Evolutionary conservation across 1,140 invertebrate genomes (phyloP), one percentile per base, ranked within the genome.

Genomic region (Pteromalus puparum): DNA sequence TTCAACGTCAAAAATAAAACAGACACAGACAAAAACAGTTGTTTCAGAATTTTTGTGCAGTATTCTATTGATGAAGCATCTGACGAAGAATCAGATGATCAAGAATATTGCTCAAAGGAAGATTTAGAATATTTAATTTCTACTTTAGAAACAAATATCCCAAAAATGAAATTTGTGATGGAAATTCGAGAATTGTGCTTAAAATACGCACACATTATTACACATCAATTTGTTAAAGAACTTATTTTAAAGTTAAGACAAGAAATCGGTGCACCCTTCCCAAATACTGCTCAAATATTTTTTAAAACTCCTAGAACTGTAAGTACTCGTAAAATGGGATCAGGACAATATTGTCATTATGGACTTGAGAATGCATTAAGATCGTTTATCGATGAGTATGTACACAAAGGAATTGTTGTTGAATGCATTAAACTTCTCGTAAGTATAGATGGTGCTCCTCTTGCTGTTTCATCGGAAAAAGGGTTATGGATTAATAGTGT

Each of bases 401-500:
- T 67, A 34, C 24, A 68, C 46, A 48, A 28, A 4, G n/a, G 61
- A 28, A 82, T 75, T n/a, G 18, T 46, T 53, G 61, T 68, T n/a
- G 26, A 30, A 28, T 68, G 73, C 30, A 38, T 70, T 42, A 46
- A 68, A 67, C 24, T 53, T 65, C 18, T 30, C n/a, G 24, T 83
- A 74, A 85, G 81, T 83, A 78, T 85, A 73, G 87, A 89, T 85
- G 88, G 88, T 34, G 46, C 88, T 18, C 88, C 87, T 38, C 24
- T 89, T 6, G 86, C 67, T 26, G 87, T 86, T 73, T 87, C 85
- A 73, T 81, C 77, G 24, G 61, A 81, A 38, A 85, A 68, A 30
- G n/a, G 81, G 18, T 86, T 88, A 65, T 91, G 89, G 87, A 89
- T 88, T n/a, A 90, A 92, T 53, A 79, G 89, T 67, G 84, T 46